Evolutionary conservation across 2,113 vertebrate genomes (phyloP), one percentile per base, ranked within the genome.

Genomic region (Chaetodon trifascialis): DNA sequence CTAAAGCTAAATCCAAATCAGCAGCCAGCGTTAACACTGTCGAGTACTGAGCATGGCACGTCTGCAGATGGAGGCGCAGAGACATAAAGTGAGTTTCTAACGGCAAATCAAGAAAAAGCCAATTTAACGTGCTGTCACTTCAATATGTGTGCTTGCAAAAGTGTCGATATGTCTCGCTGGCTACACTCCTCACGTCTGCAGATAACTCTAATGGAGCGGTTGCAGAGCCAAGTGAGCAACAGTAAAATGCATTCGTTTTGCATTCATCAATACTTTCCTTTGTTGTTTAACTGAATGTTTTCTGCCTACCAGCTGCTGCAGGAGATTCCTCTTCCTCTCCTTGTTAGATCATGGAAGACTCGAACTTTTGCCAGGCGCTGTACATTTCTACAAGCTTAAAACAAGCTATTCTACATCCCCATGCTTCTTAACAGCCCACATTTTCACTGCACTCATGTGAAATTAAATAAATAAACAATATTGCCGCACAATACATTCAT

Each of bases 401-500:
- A 72, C 19, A 40, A 30, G 59, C 38, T 66, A 63, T 73, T 62
- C 40, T 38, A 16, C 66, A 76, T 73, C 65, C 17, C 38, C 10
- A 4, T 47, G 36, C 38, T 42, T 25, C 63, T 67, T 23, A 73
- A 44, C 10, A 59, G 36, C 16, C 4, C 16, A 17, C 10, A 23
- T 7, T 60, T 76, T 42, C 55, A 78, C 54, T 44, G 12, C 15
- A 11, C 73, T 69, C 34, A 17, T 23, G 11, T 59, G 21, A 46
- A 73, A 73, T 59, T 55, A 67, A 40, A 67, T 56, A 67, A 74
- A 82, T 73, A 80, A 81, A 80, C 66, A 73, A 40, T 42, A 75
- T 73, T 58, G 10, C 38, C 76, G 68, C 65, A 65, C 54, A 69
- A 81, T 62, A 75, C 56, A 68, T 54, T 78, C 51, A 86, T 89